Conservation (phyloP, 2,113 vertebrate genomes). For the Pterocles orientalis region DNA sequence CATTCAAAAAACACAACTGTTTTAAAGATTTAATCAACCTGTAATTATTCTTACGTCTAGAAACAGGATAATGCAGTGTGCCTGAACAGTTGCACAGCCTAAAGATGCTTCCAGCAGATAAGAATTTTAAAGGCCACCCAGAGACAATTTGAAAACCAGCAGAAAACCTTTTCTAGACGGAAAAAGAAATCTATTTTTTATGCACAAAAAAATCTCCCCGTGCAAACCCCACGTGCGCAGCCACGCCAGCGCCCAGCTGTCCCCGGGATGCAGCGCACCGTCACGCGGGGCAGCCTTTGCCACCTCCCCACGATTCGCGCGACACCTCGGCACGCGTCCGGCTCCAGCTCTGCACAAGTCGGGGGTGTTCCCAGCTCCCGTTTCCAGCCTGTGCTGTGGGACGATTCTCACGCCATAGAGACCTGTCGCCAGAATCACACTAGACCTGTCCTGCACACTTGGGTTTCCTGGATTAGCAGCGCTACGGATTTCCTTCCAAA, state of each 20-base stretch:
- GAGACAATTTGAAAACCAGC: neutral
- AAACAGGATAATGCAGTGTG: neutral
- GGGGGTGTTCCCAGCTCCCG: neutral
- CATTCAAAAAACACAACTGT: neutral
- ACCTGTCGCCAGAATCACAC: neutral
- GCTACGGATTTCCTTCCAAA: neutral
- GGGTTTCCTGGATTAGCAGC: neutral
- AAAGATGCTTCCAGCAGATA: constrained; percentile 3
- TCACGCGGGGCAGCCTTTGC: neutral
- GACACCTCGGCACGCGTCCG: neutral
- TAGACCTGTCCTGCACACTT: neutral
- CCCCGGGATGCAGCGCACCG: accelerated
- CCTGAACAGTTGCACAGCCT: neutral
- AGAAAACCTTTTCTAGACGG: neutral
- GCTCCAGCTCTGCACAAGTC: accelerated
- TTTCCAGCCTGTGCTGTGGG: accelerated
- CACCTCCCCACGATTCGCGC: accelerated
- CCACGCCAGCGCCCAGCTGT: neutral
- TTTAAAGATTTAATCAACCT: neutral
- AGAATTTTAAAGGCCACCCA: neutral
- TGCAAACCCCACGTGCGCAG: accelerated
- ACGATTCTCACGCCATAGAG: accelerated
- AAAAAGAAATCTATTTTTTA: neutral
- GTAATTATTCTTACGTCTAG: neutral
- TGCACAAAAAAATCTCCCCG: no score